Evolutionary conservation across 2,797 vertebrate species (phyloP).

Genomic region (Clarias laeviceps): DNA sequence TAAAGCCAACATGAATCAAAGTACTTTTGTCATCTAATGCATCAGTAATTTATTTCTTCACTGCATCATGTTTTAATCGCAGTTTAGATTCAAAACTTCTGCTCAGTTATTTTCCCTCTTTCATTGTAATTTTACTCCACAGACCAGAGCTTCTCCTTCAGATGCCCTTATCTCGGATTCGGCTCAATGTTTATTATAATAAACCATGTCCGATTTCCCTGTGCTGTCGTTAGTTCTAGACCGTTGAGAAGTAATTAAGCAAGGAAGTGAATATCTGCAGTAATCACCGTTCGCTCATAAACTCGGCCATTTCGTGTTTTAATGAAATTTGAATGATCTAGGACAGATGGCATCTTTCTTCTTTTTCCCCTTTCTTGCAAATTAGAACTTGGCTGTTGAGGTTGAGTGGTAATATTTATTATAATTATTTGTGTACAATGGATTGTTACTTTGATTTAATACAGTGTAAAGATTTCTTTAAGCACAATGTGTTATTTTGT

Average conservation of each 20-base stretch:
- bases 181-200: constrained; percentile 38
- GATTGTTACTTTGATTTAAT: background rate
- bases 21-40: background rate
- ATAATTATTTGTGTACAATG: background rate
- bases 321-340: constrained; percentile 39
- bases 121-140: background rate
- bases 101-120: background rate
- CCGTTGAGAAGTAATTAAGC: constrained; percentile 42
- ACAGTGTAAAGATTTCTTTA: background rate
- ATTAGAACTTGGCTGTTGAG: background rate
- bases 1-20: background rate
- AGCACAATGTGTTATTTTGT: background rate
- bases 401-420: background rate
- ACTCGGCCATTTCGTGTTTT: constrained; percentile 23
- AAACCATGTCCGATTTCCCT: constrained; percentile 54
- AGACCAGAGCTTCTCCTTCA: background rate
- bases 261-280: constrained; percentile 47
- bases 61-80: background rate
- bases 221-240: constrained; percentile 46
- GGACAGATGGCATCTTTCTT: constrained; percentile 23
- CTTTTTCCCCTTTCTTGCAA: background rate
- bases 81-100: background rate
- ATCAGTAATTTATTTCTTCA: constrained; percentile 4
- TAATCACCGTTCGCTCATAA: constrained; percentile 33
- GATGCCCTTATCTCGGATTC: constrained; percentile 14